Evolutionary conservation across 2,113 vertebrate species (phyloP).

Genomic region (Pagrus major): DNA sequence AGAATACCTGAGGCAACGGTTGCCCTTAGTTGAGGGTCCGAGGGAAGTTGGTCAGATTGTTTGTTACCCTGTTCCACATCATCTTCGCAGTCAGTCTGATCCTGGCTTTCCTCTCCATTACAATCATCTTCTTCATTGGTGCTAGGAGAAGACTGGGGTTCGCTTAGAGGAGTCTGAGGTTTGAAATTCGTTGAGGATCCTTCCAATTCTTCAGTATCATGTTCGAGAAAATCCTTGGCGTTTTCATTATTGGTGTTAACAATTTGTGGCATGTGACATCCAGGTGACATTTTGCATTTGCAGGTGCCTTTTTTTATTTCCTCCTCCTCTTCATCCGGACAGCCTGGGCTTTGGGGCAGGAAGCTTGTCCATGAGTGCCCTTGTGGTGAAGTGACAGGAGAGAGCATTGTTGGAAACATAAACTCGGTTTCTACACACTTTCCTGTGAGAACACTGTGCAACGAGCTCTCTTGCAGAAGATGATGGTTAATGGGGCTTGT

Average conservation of each 20-base stretch:
- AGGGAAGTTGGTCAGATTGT: conserved; percentile 2
- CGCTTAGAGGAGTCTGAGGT: neutral
- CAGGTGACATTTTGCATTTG: neutral
- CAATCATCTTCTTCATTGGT: neutral
- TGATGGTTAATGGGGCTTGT: neutral
- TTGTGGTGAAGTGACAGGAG: conserved; percentile 59
- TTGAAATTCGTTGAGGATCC: neutral
- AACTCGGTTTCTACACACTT: neutral
- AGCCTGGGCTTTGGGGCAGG: neutral
- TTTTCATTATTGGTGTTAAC: neutral
- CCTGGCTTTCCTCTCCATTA: neutral
- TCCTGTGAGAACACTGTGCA: neutral
- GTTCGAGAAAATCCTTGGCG: neutral
- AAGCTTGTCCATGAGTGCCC: neutral
- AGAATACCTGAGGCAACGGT: neutral
- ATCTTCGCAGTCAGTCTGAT: neutral
- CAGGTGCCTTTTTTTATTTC: neutral
- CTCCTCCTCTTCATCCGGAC: neutral
- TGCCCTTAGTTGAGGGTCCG: neutral
- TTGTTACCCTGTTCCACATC: neutral
- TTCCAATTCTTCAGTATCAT: neutral
- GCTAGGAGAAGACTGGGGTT: neutral
- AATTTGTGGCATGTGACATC: neutral
- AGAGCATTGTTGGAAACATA: conserved; percentile 51
- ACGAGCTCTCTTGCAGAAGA: neutral